Evolutionary conservation across 2,888 invertebrate genomes (phyloP).

Genomic region (Mimachlamys varia): DNA sequence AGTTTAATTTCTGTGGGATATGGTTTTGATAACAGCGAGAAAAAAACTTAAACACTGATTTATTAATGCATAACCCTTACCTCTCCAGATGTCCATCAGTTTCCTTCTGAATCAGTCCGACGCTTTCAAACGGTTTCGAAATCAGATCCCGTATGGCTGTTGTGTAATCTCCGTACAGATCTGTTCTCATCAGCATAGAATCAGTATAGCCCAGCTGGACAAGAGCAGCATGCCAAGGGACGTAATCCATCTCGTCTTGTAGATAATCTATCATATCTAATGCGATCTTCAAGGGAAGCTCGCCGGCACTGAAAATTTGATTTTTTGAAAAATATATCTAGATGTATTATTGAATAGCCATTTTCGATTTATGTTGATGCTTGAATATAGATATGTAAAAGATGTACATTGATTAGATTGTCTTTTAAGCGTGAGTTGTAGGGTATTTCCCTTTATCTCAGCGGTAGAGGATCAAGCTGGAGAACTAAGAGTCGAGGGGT

Average conservation of each 20-base stretch:
- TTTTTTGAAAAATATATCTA: too few species aligned
- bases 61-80: not conserved
- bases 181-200: not conserved
- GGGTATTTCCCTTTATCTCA: too few species aligned
- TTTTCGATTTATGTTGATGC: too few species aligned
- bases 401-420: too few species aligned
- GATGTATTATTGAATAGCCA: not conserved
- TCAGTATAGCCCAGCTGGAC: not conserved
- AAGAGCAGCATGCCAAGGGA: constrained; percentile 7
- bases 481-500: too few species aligned
- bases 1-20: too few species aligned
- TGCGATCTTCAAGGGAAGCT: not conserved
- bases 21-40: too few species aligned
- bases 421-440: too few species aligned
- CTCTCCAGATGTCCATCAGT: not conserved
- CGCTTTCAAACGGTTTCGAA: not conserved
- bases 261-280: not conserved
- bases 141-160: not conserved
- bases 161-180: not conserved
- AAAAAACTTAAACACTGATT: too few species aligned
- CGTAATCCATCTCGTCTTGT: constrained; percentile 2
- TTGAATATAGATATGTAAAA: too few species aligned
- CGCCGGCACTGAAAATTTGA: not conserved
- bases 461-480: too few species aligned
- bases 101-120: not conserved